Evolutionary conservation across 2,888 invertebrate genomes (phyloP), one percentile per base, ranked within the genome.

Genomic region (Drosophila atripex): DNA sequence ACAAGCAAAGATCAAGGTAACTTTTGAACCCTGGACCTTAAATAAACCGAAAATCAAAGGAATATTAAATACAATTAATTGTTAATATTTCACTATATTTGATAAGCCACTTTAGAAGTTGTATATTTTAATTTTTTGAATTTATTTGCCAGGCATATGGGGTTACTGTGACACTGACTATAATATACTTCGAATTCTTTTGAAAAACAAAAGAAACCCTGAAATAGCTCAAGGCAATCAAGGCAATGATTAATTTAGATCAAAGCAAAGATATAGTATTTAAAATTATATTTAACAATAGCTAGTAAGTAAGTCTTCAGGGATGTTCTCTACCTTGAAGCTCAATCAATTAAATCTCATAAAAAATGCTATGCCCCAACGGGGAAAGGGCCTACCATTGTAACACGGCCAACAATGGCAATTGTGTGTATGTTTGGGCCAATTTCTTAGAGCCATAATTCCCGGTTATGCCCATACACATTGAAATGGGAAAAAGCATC

Each of bases 391-490:
- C 43, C n/a, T n/a, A n/a, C n/a, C 53, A 49, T 41, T 49, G 46
- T 53, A 49, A 47, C 32, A 9, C 7, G 53, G 16, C 30, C 18
- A 41, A 50, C 72, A 70, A 72, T 55, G 39, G 58, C 21, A 63
- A 51, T 35, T 45, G 35, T 28, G 28, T 47, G n/a, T 38, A 18
- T 23, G n/a, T 61, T 50, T 70, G 49, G 69, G 58, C 61, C 61
- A 60, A 59, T 60, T 47, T 61, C 46, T 61, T 63, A 9, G 39
- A 16, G 63, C 65, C 58, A 51, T 87, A 85, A 88, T 83, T 60
- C 71, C 76, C 59, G 69, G 78, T 87, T 78, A 82, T 82, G 75
- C 83, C 82, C 70, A 21, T 43, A 12, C 43, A 63, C 71, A 85
- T 86, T 70, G 82, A 76, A 86, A 80, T 72, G 68, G 64, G 53